Percentiles rank a stretch among this genome's conserved stretches.
Conservation (phyloP, 1,140 invertebrate species). For the Acyrthosiphon pisum region DNA sequence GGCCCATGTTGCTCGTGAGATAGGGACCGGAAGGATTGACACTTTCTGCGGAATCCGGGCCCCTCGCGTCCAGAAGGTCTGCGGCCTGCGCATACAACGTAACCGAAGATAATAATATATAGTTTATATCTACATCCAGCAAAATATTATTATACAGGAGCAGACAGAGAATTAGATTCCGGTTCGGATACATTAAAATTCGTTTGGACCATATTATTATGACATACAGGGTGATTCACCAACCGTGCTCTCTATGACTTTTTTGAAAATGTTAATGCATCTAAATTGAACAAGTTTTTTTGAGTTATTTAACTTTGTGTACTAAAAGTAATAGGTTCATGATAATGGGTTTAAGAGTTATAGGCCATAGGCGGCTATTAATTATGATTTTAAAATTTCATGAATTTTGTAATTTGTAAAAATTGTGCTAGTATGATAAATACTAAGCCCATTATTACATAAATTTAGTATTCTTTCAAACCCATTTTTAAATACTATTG, state of each 20-base stretch:
- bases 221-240: not conserved
- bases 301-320: no score
- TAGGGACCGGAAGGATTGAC: not conserved
- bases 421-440: no score
- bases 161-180: not conserved
- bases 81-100: not conserved
- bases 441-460: no score
- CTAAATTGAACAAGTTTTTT: no score
- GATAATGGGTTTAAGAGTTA: no score
- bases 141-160: not conserved
- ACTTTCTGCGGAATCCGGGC: not conserved
- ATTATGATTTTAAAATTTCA: no score
- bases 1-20: not conserved
- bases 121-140: not conserved
- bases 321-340: no score
- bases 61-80: not conserved
- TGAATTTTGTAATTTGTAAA: no score
- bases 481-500: no score
- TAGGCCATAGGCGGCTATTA: no score
- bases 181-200: not conserved
- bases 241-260: not conserved
- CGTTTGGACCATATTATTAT: not conserved
- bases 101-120: not conserved
- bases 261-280: no score
- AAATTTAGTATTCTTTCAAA: no score